Conservation (phyloP, 2,113 vertebrate genomes). For the Phylloscopus trochilus region DNA sequence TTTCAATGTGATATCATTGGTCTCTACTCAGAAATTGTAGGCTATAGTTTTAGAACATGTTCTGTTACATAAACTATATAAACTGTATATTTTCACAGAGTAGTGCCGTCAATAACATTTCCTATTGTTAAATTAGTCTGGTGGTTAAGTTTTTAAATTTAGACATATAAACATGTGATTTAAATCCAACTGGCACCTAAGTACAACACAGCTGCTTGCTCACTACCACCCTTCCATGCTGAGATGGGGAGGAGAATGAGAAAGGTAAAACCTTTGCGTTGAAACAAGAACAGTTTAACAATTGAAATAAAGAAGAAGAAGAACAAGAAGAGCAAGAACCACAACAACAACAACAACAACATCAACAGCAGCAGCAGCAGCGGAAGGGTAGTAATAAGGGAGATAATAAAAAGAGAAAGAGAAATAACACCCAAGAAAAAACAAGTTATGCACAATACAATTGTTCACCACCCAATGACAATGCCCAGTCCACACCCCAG, state of each 20-base stretch:
- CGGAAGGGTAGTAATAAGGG: not conserved
- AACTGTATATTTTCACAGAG: not conserved
- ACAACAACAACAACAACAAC: no score
- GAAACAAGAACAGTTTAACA: not conserved
- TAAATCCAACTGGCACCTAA: not conserved
- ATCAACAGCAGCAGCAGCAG: no score
- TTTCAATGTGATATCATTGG: not conserved
- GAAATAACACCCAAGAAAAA: not conserved
- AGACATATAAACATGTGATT: not conserved
- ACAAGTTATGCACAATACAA: not conserved
- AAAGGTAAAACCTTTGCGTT: not conserved
- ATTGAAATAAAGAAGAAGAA: not conserved
- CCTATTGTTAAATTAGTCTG: not conserved
- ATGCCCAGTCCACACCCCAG: not conserved
- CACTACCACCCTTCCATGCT: not conserved
- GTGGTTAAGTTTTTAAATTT: not conserved
- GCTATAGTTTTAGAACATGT: not conserved
- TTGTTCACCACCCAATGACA: rapidly evolving
- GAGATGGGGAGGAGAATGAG: not conserved
- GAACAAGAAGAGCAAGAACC: not conserved
- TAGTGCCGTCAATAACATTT: not conserved
- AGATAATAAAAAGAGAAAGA: not conserved
- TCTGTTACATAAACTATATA: not conserved
- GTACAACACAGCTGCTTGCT: not conserved
- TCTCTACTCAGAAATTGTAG: not conserved